phyloP scores from a whole-genome alignment of 2,113 vertebrate genomes.

The Pan paniscus region DNA sequence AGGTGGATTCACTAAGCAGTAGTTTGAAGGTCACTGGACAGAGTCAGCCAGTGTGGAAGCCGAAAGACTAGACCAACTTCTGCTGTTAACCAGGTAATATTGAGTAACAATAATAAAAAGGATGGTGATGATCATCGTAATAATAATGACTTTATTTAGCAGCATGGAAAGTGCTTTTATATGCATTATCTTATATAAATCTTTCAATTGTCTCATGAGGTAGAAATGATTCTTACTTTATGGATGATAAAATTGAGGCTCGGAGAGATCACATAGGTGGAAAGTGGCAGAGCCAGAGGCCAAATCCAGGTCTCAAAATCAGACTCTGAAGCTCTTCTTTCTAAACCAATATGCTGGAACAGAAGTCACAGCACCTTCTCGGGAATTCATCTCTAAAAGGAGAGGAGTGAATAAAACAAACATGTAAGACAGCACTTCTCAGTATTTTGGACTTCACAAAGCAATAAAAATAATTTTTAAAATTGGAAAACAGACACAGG shows the following conservation, averaged over 20 bases:
- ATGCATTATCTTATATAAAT: neutral
- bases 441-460: neutral
- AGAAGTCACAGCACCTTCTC: neutral
- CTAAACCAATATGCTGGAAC: neutral
- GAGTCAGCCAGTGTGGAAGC: neutral
- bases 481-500: neutral
- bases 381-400: neutral
- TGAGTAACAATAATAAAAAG: neutral
- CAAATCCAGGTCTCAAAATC: neutral
- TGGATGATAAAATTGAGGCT: neutral
- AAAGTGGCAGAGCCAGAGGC: neutral
- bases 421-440: neutral
- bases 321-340: neutral
- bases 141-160: neutral
- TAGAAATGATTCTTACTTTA: neutral
- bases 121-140: neutral
- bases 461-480: constrained; percentile 2
- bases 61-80: neutral
- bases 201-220: neutral
- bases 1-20: neutral
- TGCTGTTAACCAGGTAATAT: neutral
- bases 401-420: neutral
- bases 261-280: neutral
- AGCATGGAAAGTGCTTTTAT: neutral
- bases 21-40: neutral